Conservation (phyloP, 1,140 invertebrate species). For the Nasonia giraulti region DNA sequence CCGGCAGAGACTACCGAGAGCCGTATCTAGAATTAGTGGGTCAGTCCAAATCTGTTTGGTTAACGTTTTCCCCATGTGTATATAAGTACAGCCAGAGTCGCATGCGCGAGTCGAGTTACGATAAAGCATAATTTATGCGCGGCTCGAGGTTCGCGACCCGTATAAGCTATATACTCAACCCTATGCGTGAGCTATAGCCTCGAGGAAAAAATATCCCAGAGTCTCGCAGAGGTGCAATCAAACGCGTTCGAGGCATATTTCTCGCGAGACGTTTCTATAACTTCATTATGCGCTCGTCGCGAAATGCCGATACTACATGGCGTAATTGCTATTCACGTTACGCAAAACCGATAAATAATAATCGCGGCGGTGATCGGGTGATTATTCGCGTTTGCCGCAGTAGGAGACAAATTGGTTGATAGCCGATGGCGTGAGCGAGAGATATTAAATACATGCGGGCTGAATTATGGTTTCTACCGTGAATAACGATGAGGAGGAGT, state of each 20-base stretch:
- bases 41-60: no score
- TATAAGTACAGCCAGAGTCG: neutral
- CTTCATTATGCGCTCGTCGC: neutral
- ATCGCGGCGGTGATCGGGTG: no score
- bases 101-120: neutral
- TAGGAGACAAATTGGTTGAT: no score
- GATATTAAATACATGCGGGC: no score
- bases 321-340: neutral
- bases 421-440: no score
- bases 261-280: neutral
- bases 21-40: no score
- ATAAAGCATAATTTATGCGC: slow-evolving; percentile 8
- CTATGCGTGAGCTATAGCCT: neutral
- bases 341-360: neutral
- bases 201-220: neutral
- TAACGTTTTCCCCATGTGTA: no score
- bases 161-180: no score
- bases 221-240: neutral
- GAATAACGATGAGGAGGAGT: no score
- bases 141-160: neutral
- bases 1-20: no score
- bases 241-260: neutral
- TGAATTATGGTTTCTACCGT: no score
- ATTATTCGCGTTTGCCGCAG: no score
- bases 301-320: neutral